These are phyloP conservation scores for Trisateles emortualis DNA, from an alignment of 2,888 invertebrate genomes.

Conservation along the genomic window DNA sequence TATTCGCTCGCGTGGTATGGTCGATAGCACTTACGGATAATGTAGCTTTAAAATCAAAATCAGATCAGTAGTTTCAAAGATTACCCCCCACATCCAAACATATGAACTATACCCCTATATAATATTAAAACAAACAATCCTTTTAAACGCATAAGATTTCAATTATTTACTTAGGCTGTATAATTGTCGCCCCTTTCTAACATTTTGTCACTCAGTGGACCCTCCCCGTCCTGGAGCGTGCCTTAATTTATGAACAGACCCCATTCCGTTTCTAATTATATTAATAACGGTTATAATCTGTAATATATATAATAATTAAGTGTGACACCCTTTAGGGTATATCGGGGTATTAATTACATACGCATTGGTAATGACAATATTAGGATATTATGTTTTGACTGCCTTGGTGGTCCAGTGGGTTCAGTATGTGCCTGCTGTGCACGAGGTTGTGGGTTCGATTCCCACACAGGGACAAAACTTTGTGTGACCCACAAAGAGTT, in stretches of 20 bases:
- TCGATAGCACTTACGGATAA: too few species aligned
- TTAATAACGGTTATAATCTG: constrained; percentile 12
- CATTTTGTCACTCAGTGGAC: constrained; percentile 9
- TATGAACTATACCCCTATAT: too few species aligned
- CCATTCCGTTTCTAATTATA: constrained; percentile 10
- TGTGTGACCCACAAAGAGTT: too few species aligned
- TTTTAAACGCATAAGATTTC: background rate
- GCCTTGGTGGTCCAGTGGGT: too few species aligned
- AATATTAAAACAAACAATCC: too few species aligned
- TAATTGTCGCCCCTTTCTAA: constrained; percentile 3
- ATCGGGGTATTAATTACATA: background rate
- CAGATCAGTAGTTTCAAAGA: too few species aligned
- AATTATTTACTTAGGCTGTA: background rate
- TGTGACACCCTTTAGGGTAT: background rate
- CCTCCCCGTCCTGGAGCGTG: background rate
- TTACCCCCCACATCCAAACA: too few species aligned
- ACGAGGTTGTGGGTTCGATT: too few species aligned
- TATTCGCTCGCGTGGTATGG: too few species aligned
- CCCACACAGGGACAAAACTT: too few species aligned
- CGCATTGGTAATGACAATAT: background rate
- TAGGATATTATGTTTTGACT: background rate
- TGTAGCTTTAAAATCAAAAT: too few species aligned
- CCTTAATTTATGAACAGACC: constrained; percentile 6
- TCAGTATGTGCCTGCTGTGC: too few species aligned
- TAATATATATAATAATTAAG: constrained; percentile 13